Percentiles rank a stretch among this genome's conserved stretches.
These are phyloP conservation scores for western clawed frog (Xenopus tropicalis) DNA, from an alignment of 2,113 vertebrate species.

Conservation along the genomic window DNA sequence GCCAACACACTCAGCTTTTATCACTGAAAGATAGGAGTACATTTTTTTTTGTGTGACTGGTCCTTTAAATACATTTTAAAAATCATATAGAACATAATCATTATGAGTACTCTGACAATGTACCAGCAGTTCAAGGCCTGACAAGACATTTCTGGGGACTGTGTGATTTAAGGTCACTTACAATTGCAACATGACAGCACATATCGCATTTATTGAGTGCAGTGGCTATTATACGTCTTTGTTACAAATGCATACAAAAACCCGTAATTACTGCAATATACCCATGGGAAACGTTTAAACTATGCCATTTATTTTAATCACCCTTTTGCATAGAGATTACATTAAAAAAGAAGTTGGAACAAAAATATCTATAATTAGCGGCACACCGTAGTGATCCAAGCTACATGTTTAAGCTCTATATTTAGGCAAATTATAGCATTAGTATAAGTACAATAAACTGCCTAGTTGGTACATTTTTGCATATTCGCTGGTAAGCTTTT, in stretches of 20 bases:
- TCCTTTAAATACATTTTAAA: too few species aligned
- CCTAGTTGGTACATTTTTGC: background rate
- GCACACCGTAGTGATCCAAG: background rate
- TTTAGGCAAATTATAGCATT: slow-evolving; percentile 17
- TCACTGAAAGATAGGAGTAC: too few species aligned
- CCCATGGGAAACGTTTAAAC: background rate
- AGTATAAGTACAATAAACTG: background rate
- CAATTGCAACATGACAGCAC: too few species aligned
- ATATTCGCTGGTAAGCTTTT: background rate
- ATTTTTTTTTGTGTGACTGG: too few species aligned
- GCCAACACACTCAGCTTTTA: too few species aligned
- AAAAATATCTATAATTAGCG: background rate
- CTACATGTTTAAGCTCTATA: background rate
- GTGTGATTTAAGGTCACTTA: too few species aligned
- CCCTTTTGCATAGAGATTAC: background rate
- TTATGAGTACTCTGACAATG: too few species aligned
- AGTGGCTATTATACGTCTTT: background rate
- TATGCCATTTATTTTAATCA: slow-evolving; percentile 1
- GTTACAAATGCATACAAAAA: background rate
- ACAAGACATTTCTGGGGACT: too few species aligned
- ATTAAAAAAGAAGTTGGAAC: slow-evolving; percentile 5
- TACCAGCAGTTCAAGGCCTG: too few species aligned
- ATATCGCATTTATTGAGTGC: too few species aligned
- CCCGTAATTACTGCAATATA: background rate
- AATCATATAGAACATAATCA: too few species aligned